Evolutionary conservation across 2,113 vertebrate species (phyloP), one percentile per base, ranked within the genome.

Genomic region (Ploceus nigricollis): DNA sequence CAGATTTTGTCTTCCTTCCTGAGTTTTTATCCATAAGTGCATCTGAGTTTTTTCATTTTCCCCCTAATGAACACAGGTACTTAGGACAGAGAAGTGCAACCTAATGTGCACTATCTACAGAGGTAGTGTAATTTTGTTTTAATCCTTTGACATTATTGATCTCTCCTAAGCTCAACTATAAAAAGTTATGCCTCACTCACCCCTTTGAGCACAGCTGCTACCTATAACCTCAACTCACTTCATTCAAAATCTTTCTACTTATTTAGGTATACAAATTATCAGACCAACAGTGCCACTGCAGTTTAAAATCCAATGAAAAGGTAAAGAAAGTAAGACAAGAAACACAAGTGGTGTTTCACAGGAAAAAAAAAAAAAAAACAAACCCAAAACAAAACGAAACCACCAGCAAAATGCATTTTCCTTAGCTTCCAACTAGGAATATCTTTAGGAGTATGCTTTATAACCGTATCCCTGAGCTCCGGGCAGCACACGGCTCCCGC

Each of bases 371-470:
- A 9, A 28, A 25, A 20, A 31, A 33, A 14, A 9, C 7, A 50
- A 27, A 11, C 1, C 20, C 5, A 28, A 23, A 61, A 4, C 7
- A 6, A 56, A 70, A 15, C 1, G 7, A n/a, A 64, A 42, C 20
- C 30, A 48, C 7, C 13, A 6, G 30, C 13, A 4, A 20, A 56
- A 13, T 5, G 18, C 11, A 7, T 6, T 35, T 10, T 5, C 35
- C 64, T 39, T 33, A 15, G 22, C 7, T 37, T 9, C 57, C 9
- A 14, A 22, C 3, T 0, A 7, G 42, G 15, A 66, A 3, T 2
- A n/a, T 1, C 13, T 45, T 5, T 4, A 24, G 11, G 4, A 23
- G 8, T 0, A 2, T 0, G 19, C 13, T 53, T 33, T 11, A 7
- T 0, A 24, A 4, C 7, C 10, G 23, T 0, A 16, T 7, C 70